phyloP scores from a whole-genome alignment of 2,888 invertebrate genomes.

The Conchocele bisecta region DNA sequence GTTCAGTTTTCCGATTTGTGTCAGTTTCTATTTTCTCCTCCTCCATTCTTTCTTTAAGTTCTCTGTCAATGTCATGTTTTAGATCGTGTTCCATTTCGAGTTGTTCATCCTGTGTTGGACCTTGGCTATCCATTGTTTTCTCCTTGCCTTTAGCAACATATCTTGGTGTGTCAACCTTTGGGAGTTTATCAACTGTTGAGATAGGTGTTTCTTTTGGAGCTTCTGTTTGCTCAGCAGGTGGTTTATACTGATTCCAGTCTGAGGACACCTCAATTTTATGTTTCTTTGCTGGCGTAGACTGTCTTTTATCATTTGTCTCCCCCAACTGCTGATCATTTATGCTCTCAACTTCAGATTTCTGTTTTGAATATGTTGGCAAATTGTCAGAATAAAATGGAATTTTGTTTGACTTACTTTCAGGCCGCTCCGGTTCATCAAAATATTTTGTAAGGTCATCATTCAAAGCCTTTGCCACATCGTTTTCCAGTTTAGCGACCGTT shows the following conservation, averaged over 20 bases:
- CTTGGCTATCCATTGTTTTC: slow-evolving; percentile 56
- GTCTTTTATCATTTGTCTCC: slow-evolving; percentile 26
- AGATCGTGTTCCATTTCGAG: not conserved
- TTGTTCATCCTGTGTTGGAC: slow-evolving; percentile 31
- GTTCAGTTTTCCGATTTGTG: not conserved
- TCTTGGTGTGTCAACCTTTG: not conserved
- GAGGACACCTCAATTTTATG: not conserved
- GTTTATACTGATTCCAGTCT: not conserved
- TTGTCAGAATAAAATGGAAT: slow-evolving; percentile 46
- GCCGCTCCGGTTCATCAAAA: slow-evolving; percentile 49
- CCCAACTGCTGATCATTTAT: slow-evolving; percentile 44
- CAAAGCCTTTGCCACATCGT: too few species aligned
- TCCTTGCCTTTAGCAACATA: not conserved
- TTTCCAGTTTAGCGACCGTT: too few species aligned
- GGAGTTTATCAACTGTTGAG: not conserved
- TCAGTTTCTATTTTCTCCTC: not conserved
- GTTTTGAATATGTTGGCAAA: slow-evolving; percentile 33
- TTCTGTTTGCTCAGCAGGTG: not conserved
- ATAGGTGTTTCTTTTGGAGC: not conserved
- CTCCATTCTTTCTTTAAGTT: not conserved
- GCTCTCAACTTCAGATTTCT: slow-evolving; percentile 35
- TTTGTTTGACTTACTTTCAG: slow-evolving; percentile 30
- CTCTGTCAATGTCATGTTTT: too few species aligned
- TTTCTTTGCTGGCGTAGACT: not conserved
- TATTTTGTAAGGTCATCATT: slow-evolving; percentile 49